Percentiles rank a stretch among this genome's conserved stretches.
Evolutionary conservation across 2,888 invertebrate species (phyloP).

Genomic region (Enchytraeus crypticus): DNA sequence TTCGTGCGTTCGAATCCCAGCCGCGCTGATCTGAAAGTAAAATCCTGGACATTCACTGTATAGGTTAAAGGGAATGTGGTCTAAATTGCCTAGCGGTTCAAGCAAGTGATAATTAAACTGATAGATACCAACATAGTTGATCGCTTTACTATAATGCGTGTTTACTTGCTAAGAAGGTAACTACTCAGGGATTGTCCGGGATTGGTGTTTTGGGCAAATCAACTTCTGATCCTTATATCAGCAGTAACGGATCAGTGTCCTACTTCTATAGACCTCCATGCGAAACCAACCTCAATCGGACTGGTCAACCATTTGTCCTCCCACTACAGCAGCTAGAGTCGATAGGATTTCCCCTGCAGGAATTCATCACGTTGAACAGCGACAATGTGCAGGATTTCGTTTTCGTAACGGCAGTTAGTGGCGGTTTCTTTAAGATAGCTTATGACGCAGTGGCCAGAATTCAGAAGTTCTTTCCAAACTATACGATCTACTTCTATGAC

Average conservation of each 20-base stretch:
- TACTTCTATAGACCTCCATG: neutral
- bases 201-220: too few species aligned
- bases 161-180: too few species aligned
- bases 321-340: neutral
- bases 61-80: too few species aligned
- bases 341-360: neutral
- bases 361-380: neutral
- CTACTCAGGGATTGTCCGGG: too few species aligned
- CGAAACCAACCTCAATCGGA: neutral
- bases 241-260: neutral
- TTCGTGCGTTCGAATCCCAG: too few species aligned
- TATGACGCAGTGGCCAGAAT: constrained; percentile 6
- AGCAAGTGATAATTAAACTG: too few species aligned
- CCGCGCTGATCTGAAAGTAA: too few species aligned
- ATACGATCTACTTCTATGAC: constrained; percentile 7
- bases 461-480: constrained; percentile 5
- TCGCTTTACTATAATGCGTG: too few species aligned
- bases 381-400: constrained; percentile 5
- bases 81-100: too few species aligned
- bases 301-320: neutral
- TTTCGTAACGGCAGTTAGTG: constrained; percentile 5
- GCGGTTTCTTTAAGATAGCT: neutral
- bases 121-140: too few species aligned
- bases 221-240: too few species aligned
- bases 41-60: too few species aligned